Evolutionary conservation across 2,888 invertebrate species (phyloP).

Genomic region (Spilarctia lutea): DNA sequence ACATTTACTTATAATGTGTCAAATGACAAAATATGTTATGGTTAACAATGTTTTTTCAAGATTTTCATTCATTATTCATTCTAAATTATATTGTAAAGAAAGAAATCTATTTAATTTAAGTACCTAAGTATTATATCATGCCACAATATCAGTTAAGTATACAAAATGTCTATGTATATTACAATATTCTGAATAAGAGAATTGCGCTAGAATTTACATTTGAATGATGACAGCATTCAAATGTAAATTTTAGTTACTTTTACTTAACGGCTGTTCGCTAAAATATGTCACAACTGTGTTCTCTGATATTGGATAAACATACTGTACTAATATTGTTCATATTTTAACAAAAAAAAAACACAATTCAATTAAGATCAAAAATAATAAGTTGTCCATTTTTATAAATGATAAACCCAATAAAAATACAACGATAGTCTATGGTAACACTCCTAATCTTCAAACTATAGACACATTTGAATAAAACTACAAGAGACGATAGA

Average conservation of each 20-base stretch:
- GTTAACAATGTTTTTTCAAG: no score
- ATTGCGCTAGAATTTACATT: neutral
- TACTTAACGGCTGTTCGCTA: constrained; percentile 26
- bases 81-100: no score
- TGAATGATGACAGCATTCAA: constrained; percentile 15
- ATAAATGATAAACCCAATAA: neutral
- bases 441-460: neutral
- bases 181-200: neutral
- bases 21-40: neutral
- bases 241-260: constrained; percentile 18
- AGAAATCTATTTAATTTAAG: no score
- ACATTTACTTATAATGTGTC: neutral
- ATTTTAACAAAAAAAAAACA: no score
- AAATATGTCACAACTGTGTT: constrained; percentile 24
- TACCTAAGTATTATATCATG: neutral
- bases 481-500: neutral
- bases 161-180: neutral
- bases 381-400: no score
- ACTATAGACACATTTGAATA: neutral
- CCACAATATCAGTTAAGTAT: neutral
- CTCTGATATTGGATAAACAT: constrained; percentile 5
- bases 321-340: no score
- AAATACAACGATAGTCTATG: neutral
- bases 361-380: neutral
- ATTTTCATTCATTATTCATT: no score